Percentiles rank a stretch among this genome's conserved stretches.
These are phyloP conservation scores for Lasioglossum vierecki DNA, from an alignment of 2,888 invertebrate genomes.

Conservation along the genomic window DNA sequence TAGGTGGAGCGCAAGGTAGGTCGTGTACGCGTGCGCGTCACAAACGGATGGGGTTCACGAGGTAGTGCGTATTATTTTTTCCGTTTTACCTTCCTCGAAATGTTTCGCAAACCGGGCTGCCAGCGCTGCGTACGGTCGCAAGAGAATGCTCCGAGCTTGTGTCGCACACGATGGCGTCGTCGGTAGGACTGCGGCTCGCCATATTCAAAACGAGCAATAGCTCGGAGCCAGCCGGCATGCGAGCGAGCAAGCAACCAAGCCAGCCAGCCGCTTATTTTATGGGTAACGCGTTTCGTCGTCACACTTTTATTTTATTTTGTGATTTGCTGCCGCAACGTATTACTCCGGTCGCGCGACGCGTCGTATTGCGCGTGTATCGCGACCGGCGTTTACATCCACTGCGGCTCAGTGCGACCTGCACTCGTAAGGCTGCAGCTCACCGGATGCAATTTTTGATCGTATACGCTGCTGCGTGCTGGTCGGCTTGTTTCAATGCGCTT, in stretches of 20 bases:
- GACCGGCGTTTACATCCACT: constrained; percentile 16
- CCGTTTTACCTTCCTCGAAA: constrained; percentile 19
- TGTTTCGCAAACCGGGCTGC: constrained; percentile 48
- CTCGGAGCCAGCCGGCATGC: constrained; percentile 47
- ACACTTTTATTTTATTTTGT: constrained; percentile 67
- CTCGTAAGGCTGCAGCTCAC: constrained; percentile 26
- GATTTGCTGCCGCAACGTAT: constrained; percentile 61
- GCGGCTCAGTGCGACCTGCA: constrained; percentile 5
- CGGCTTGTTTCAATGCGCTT: constrained; percentile 1
- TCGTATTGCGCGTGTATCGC: not conserved
- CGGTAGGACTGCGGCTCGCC: constrained; percentile 46
- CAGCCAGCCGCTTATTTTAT: constrained; percentile 68
- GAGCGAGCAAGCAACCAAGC: not conserved
- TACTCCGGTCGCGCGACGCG: constrained; percentile 6
- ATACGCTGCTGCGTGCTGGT: not conserved
- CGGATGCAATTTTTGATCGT: constrained; percentile 5
- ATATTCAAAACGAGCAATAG: constrained; percentile 69
- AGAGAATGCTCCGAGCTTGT: constrained; percentile 22
- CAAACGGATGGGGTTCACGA: constrained; percentile 58
- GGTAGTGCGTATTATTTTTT: constrained; percentile 33
- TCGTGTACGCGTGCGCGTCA: not conserved
- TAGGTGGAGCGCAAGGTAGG: constrained; percentile 4
- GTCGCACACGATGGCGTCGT: constrained; percentile 25
- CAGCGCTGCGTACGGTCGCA: constrained; percentile 25
- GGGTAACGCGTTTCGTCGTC: constrained; percentile 71